phyloP scores from a whole-genome alignment of 2,797 vertebrate species.

The Megalops cyprinoides region DNA sequence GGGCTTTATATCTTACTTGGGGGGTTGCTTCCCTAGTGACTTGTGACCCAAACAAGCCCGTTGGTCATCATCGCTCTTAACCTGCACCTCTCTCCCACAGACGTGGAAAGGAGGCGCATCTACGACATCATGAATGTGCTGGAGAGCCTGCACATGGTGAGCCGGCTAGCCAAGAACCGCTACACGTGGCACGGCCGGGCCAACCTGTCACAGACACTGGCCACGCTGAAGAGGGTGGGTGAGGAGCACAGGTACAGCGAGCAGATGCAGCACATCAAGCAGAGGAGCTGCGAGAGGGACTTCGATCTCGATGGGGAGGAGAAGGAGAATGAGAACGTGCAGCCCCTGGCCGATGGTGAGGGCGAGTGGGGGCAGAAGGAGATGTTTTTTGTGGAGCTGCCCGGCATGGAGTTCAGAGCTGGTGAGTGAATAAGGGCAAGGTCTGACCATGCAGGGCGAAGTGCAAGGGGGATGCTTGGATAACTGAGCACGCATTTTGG shows the following conservation, averaged over 20 bases:
- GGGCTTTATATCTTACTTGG: neutral
- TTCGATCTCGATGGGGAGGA: slow-evolving; percentile 72
- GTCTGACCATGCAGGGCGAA: neutral
- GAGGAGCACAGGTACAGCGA: slow-evolving; percentile 84
- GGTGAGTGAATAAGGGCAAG: slow-evolving; percentile 72
- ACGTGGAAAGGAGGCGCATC: slow-evolving; percentile 90
- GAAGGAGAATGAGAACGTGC: slow-evolving; percentile 71
- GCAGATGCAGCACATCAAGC: slow-evolving; percentile 89
- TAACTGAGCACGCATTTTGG: neutral
- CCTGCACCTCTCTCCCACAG: too few relatives aligned
- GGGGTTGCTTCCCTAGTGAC: neutral
- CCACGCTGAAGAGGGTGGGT: slow-evolving; percentile 80
- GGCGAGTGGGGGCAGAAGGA: slow-evolving; percentile 75
- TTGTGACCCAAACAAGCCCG: neutral
- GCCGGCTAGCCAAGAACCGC: slow-evolving; percentile 92
- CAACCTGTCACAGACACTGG: slow-evolving; percentile 85
- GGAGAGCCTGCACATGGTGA: slow-evolving; percentile 97
- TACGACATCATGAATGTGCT: slow-evolving; percentile 97
- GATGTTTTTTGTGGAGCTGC: slow-evolving; percentile 86
- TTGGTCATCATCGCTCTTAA: too few relatives aligned
- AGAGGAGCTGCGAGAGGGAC: slow-evolving; percentile 73
- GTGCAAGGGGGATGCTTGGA: neutral
- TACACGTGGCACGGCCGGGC: slow-evolving; percentile 90
- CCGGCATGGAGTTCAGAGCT: slow-evolving; percentile 88
- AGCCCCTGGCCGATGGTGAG: slow-evolving; percentile 51